Conservation (phyloP, 92 coral and sea anemone genomes). For the Siderastrea radians region DNA sequence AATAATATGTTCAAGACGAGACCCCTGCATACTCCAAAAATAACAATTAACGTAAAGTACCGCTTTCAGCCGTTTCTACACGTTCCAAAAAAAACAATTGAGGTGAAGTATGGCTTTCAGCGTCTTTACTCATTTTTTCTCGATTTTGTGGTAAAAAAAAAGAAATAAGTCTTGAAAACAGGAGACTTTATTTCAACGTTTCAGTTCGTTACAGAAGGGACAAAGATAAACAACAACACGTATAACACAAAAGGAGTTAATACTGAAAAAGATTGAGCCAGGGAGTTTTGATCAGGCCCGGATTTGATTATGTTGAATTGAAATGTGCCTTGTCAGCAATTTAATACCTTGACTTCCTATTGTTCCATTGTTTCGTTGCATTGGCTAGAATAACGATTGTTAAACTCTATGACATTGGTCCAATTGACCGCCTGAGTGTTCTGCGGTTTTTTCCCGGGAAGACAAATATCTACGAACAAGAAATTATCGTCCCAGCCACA, state of each 20-base stretch:
- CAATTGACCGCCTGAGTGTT: background rate
- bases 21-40: background rate
- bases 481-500: background rate
- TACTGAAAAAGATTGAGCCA: background rate
- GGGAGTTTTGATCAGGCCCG: background rate
- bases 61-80: background rate
- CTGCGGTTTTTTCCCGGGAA: background rate
- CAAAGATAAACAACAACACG: too few relatives aligned
- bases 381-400: background rate
- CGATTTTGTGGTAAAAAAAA: background rate
- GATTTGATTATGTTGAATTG: background rate
- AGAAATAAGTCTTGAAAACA: too few relatives aligned
- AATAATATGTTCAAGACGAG: background rate
- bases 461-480: background rate
- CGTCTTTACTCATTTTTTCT: background rate
- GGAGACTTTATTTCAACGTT: too few relatives aligned
- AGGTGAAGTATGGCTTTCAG: background rate
- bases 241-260: too few relatives aligned
- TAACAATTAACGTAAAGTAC: background rate
- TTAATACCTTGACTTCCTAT: background rate
- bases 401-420: background rate
- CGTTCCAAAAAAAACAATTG: background rate
- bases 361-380: conserved; percentile 15
- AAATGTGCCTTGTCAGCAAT: conserved; percentile 12
- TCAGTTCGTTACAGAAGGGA: background rate